Base-by-base conservation (phyloP, 2,888 invertebrate species). In the Drosophila peninsularis region DNA sequence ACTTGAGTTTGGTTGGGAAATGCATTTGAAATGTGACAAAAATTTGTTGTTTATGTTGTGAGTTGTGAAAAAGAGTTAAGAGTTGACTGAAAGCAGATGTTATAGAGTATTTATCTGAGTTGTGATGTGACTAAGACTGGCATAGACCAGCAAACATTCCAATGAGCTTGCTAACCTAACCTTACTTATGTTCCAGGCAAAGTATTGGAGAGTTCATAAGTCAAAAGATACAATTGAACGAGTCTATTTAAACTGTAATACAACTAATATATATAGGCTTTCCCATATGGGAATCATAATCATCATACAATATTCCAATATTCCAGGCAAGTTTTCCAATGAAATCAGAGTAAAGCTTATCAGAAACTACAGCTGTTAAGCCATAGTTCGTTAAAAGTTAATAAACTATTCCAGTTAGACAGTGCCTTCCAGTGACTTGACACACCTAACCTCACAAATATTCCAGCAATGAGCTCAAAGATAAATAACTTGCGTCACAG, bases 1-100 rank as follows among this genome's bases (percentile, higher is more conserved):
- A 80, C 79, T 79, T 82, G 62, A 71, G 70, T 41, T 52, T 21
- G n/a, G 30, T 32, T 27, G 36, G 14, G 17, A 58, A 58, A 36
- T 36, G 56, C 3, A 58, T 37, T 11, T 42, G 10, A 24, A 42
- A 41, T 32, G 32, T 62, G 62, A 67, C 69, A 62, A 57, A 58
- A 62, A 42, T 27, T 10, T 57, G n/a, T 49, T 52, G 45, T 27
- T 37, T 60, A 37, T 27, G 11, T 19, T n/a, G 36, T n/a, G 32
- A 49, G 42, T 49, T 39, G 21, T 14, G 11, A 17, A 21, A 14
- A 47, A 42, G 72, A 56, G 52, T 58, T 60, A n/a, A 60, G 11
- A 54, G 27, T 11, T 39, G 52, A 17, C 13, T 4, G 27, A 27
- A 17, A 21, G 19, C 54, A 32, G 54, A 42, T 32, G 30, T 6